phyloP scores from a whole-genome alignment of 1,140 invertebrate species.

The Danaus plexippus region DNA sequence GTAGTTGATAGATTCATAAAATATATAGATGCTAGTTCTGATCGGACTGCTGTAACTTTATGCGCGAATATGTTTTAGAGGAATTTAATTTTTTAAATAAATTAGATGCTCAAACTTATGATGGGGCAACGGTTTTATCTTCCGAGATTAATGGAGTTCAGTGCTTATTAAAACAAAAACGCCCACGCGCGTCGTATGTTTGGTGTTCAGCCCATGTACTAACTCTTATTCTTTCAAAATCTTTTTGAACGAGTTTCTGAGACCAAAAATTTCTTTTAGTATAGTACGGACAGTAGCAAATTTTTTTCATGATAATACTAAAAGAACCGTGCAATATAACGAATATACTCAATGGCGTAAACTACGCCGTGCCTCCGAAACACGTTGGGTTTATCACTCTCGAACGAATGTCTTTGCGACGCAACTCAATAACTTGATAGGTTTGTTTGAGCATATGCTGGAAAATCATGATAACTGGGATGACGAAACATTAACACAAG shows the following conservation, averaged over 20 bases:
- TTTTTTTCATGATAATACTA: conserved; percentile 9
- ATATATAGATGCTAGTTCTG: too few relatives aligned
- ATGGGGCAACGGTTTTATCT: conserved; percentile 11
- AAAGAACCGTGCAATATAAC: conserved; percentile 4
- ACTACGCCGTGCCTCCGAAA: background rate
- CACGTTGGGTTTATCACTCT: too few relatives aligned
- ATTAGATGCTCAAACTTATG: conserved; percentile 13
- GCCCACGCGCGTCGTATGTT: conserved; percentile 8
- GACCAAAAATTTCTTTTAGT: conserved; percentile 11
- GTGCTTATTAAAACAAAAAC: conserved; percentile 7
- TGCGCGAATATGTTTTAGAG: conserved; percentile 1
- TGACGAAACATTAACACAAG: too few relatives aligned
- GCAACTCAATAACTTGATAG: too few relatives aligned
- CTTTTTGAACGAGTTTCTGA: conserved; percentile 9
- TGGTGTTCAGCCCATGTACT: conserved; percentile 12
- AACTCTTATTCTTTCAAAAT: conserved; percentile 13
- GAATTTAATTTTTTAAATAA: conserved; percentile 7
- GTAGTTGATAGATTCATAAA: too few relatives aligned
- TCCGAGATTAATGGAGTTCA: conserved; percentile 10
- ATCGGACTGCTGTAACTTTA: too few relatives aligned
- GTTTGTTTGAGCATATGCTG: too few relatives aligned
- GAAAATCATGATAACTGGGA: too few relatives aligned
- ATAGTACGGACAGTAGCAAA: background rate
- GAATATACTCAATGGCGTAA: conserved; percentile 8
- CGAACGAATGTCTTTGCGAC: too few relatives aligned